These are phyloP conservation scores for Romanogobio albipinnatus DNA, from an alignment of 2,113 vertebrate species.

Conservation along the genomic window DNA sequence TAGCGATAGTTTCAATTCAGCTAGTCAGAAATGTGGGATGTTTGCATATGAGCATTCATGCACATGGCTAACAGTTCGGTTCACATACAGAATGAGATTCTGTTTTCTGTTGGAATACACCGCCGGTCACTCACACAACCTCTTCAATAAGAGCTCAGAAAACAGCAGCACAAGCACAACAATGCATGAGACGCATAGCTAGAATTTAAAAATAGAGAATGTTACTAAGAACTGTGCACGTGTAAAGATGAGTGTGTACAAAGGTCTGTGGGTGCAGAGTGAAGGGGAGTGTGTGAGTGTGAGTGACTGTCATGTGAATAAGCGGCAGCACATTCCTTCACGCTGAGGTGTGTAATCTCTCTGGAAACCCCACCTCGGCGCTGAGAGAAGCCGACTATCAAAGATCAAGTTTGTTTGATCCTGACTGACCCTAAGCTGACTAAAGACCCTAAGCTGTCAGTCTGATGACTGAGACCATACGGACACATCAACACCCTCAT, in stretches of 20 bases:
- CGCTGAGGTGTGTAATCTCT: slow-evolving; percentile 65
- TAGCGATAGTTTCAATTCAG: neutral
- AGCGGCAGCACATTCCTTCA: slow-evolving; percentile 73
- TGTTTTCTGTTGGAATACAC: neutral
- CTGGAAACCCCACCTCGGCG: slow-evolving; percentile 61
- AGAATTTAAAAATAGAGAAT: neutral
- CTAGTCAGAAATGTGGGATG: neutral
- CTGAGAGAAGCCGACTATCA: slow-evolving; percentile 37
- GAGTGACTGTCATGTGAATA: slow-evolving; percentile 77
- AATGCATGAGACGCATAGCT: neutral
- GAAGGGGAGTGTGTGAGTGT: slow-evolving; percentile 54
- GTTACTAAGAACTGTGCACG: neutral
- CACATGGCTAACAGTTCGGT: neutral
- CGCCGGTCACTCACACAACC: neutral
- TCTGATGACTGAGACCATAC: neutral
- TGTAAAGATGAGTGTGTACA: slow-evolving; percentile 24
- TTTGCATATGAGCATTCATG: neutral
- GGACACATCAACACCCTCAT: neutral
- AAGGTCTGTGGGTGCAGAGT: slow-evolving; percentile 24
- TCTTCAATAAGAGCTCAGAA: neutral
- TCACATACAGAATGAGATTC: neutral
- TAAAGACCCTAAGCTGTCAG: slow-evolving; percentile 2
- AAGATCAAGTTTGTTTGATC: slow-evolving; percentile 61
- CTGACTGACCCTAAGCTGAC: slow-evolving; percentile 2
- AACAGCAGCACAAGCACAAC: neutral